Evolutionary conservation across 2,797 vertebrate species (phyloP).

Genomic region (Anniella stebbinsi): DNA sequence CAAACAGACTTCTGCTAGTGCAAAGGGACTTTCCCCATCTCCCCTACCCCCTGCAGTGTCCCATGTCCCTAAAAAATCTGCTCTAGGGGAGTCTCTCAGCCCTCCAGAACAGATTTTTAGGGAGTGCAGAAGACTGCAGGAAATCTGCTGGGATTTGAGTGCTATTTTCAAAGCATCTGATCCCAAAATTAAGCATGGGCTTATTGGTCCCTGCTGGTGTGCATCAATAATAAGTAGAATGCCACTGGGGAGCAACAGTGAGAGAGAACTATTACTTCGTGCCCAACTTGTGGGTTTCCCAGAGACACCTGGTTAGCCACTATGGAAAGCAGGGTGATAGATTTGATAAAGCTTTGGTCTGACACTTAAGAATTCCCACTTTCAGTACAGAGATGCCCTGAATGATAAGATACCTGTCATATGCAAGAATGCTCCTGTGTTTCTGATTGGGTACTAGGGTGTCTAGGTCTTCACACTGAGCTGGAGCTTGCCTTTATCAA

Average conservation of each 20-base stretch:
- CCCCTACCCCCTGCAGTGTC: not conserved
- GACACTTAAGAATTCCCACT: not conserved
- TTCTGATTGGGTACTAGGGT: not conserved
- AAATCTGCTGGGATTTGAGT: not conserved
- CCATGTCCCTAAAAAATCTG: not conserved
- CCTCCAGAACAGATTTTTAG: not conserved
- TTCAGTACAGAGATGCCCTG: not conserved
- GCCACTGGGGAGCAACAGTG: not conserved
- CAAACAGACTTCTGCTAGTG: too few relatives aligned
- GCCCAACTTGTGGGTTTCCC: not conserved
- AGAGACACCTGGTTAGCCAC: not conserved
- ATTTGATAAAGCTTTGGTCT: not conserved
- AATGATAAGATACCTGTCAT: not conserved
- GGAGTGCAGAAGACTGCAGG: not conserved
- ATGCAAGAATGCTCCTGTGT: not conserved
- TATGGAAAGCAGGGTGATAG: not conserved
- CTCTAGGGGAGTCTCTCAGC: not conserved
- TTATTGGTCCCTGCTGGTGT: not conserved
- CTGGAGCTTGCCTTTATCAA: not conserved
- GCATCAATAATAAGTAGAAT: not conserved
- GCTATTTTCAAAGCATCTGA: not conserved
- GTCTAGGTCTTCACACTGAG: not conserved
- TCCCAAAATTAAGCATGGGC: not conserved
- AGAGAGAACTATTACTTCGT: not conserved
- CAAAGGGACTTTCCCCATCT: not conserved